These are phyloP conservation scores for Piaya cayana DNA, from an alignment of 2,113 vertebrate species.

Conservation along the genomic window DNA sequence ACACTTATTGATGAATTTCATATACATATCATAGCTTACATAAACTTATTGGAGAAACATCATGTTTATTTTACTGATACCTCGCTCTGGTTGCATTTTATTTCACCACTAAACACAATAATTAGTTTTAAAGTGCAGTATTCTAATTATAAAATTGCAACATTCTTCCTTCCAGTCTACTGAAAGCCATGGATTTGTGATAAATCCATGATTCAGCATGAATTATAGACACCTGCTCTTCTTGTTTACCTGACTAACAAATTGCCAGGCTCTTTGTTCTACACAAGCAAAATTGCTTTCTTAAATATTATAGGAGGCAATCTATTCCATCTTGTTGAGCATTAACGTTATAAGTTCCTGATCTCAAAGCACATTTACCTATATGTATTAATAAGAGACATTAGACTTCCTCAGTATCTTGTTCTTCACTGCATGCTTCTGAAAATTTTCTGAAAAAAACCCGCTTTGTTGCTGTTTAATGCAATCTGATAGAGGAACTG, in stretches of 20 bases:
- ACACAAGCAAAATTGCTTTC: constrained; percentile 46
- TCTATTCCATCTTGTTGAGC: not conserved
- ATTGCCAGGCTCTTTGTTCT: constrained; percentile 19
- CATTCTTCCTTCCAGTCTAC: not conserved
- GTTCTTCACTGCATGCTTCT: not conserved
- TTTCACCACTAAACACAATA: not conserved
- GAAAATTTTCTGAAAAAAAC: not conserved
- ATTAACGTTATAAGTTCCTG: not conserved
- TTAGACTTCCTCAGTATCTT: not conserved
- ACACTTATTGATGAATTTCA: not conserved
- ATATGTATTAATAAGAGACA: not conserved
- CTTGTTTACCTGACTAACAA: constrained; percentile 70
- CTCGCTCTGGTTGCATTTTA: not conserved
- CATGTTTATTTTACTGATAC: not conserved
- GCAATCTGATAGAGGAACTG: not conserved
- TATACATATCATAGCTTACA: not conserved
- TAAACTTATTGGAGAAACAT: not conserved
- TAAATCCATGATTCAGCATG: constrained; percentile 26
- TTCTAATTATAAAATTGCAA: not conserved
- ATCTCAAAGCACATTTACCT: constrained; percentile 3
- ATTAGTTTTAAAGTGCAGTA: not conserved
- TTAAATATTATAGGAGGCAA: constrained; percentile 36
- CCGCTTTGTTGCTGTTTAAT: not conserved
- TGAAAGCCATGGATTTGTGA: constrained; percentile 15
- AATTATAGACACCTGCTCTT: constrained; percentile 56